phyloP scores from a whole-genome alignment of 92 coral and sea anemone species.

The Isaurus tuberculatus region DNA sequence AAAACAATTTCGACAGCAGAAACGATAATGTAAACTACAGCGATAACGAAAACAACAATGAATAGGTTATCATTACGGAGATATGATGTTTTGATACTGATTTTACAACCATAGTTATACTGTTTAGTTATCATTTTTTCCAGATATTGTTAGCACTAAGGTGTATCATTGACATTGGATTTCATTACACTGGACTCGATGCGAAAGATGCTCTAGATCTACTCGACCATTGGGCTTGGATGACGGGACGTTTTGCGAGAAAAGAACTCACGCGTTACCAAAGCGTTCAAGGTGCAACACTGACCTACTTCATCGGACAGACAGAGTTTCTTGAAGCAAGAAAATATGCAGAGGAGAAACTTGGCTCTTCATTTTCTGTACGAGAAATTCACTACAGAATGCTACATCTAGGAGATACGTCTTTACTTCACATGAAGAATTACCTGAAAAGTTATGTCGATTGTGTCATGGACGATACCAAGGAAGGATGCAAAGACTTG shows the following conservation, averaged over 20 bases:
- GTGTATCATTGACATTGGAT: slow-evolving; percentile 84
- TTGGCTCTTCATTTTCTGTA: slow-evolving; percentile 62
- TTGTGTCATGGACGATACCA: not conserved
- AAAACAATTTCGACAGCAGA: no score
- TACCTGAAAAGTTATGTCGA: slow-evolving; percentile 44
- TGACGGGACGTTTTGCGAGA: slow-evolving; percentile 70
- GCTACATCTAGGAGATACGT: slow-evolving; percentile 64
- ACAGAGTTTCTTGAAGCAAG: slow-evolving; percentile 60
- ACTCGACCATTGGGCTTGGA: slow-evolving; percentile 83
- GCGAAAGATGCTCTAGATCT: slow-evolving; percentile 67
- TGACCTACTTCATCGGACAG: slow-evolving; percentile 69
- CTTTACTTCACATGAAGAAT: slow-evolving; percentile 50
- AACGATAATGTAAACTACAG: no score
- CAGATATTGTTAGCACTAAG: slow-evolving; percentile 88
- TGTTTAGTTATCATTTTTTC: no score
- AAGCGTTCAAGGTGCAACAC: slow-evolving; percentile 65
- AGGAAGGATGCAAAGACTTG: slow-evolving; percentile 26
- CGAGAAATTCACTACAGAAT: slow-evolving; percentile 70
- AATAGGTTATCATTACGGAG: no score
- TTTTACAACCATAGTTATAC: no score
- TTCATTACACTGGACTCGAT: slow-evolving; percentile 78
- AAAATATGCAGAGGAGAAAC: slow-evolving; percentile 51
- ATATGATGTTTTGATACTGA: no score
- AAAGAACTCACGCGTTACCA: slow-evolving; percentile 64
- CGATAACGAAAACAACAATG: no score